A percentile compares a stretch with the other conserved stretches of the same genome.
Conservation (phyloP, 2,888 invertebrate species). For the Oxyscelio sp. region DNA sequence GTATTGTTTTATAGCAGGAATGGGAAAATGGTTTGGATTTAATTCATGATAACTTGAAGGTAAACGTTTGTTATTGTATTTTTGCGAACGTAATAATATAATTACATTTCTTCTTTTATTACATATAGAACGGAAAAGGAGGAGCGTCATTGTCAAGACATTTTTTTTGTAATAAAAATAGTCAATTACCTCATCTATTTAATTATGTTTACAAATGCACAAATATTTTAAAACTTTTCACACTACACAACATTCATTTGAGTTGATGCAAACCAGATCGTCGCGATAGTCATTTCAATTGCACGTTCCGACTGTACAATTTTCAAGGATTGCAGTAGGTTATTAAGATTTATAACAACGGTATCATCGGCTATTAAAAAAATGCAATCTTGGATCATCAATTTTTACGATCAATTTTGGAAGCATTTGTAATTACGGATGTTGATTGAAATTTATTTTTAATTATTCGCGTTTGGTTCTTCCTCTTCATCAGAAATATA, state of each 20-base stretch:
- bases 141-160: no score
- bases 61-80: conserved; percentile 55
- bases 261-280: not conserved
- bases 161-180: not conserved
- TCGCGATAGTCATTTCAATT: not conserved
- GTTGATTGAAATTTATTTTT: no score
- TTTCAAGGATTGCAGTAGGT: conserved; percentile 1
- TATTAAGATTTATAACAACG: not conserved
- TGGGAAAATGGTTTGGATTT: conserved; percentile 48
- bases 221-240: not conserved
- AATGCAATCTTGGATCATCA: not conserved
- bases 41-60: conserved; percentile 54
- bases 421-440: not conserved
- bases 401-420: conserved; percentile 11
- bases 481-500: no score
- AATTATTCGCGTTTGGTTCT: no score
- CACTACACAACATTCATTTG: not conserved
- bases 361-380: not conserved
- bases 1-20: conserved; percentile 57
- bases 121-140: conserved; percentile 4
- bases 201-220: no score
- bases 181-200: no score
- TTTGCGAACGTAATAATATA: conserved; percentile 43
- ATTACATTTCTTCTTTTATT: conserved; percentile 46
- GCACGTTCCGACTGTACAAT: not conserved